phyloP scores from a whole-genome alignment of 1,140 invertebrate species.

The Brevipalpus yothersi region DNA sequence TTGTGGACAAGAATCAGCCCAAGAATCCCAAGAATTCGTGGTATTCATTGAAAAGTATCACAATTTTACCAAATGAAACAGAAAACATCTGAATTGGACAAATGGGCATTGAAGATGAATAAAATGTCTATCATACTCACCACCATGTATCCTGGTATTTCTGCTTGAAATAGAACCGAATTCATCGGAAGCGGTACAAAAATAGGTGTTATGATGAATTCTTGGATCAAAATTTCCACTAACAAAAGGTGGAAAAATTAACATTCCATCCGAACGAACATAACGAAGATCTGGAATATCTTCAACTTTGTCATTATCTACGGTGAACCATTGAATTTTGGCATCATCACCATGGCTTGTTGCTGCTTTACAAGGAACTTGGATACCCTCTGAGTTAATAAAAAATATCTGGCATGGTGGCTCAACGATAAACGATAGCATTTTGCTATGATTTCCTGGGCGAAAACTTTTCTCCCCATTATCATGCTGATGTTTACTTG shows the following conservation, averaged over 20 bases:
- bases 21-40: too few relatives aligned
- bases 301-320: constrained; percentile 60
- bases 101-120: too few relatives aligned
- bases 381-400: constrained; percentile 72
- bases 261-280: constrained; percentile 38
- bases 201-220: constrained; percentile 17
- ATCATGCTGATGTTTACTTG: too few relatives aligned
- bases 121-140: constrained; percentile 12
- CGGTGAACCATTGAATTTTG: constrained; percentile 32
- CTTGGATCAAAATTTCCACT: constrained; percentile 12
- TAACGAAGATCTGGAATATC: constrained; percentile 32
- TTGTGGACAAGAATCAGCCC: too few relatives aligned
- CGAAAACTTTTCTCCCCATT: too few relatives aligned
- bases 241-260: constrained; percentile 23
- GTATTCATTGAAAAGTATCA: too few relatives aligned
- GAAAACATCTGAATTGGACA: too few relatives aligned
- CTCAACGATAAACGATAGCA: constrained; percentile 45
- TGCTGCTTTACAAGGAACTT: constrained; percentile 55
- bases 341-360: background rate
- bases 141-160: constrained; percentile 20
- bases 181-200: constrained; percentile 20
- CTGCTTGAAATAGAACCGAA: constrained; percentile 21
- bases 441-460: background rate
- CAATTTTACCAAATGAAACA: too few relatives aligned
- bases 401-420: constrained; percentile 72